Evolutionary conservation across 2,797 vertebrate species (phyloP).

Genomic region (Artibeus lituratus): DNA sequence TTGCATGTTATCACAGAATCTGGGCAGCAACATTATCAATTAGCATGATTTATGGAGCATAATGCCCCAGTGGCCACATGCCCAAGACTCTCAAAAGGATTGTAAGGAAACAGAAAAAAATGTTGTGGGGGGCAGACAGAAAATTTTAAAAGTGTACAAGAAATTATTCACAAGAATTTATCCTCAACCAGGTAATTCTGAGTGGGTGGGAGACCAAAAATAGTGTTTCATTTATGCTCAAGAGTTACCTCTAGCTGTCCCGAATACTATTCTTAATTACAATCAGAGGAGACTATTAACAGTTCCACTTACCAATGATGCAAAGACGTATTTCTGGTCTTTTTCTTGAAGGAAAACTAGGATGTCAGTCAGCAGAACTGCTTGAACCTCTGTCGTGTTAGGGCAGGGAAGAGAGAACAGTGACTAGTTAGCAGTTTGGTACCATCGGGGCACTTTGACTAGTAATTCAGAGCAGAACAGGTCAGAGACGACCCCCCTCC

Average conservation of each 20-base stretch:
- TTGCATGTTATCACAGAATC: neutral
- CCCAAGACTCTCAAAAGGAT: neutral
- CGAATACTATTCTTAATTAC: neutral
- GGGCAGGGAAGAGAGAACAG: neutral
- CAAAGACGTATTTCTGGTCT: slow-evolving; percentile 96
- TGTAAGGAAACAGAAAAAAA: neutral
- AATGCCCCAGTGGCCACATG: neutral
- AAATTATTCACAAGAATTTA: neutral
- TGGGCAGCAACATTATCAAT: neutral
- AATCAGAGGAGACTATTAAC: neutral
- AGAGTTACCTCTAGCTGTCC: neutral
- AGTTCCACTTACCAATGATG: slow-evolving; percentile 90
- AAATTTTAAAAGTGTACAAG: neutral
- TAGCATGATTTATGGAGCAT: neutral
- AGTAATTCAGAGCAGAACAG: neutral
- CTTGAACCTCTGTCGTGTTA: slow-evolving; percentile 89
- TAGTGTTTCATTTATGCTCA: neutral
- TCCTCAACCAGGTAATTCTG: neutral
- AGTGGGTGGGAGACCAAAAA: neutral
- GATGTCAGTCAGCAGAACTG: slow-evolving; percentile 93
- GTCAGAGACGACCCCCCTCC: neutral
- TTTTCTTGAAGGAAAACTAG: slow-evolving; percentile 98
- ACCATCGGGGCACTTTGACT: neutral
- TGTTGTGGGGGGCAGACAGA: neutral
- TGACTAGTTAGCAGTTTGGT: neutral